A percentile compares a stretch with the other conserved stretches of the same genome.
These are phyloP conservation scores for Trachelus iudaicus DNA, from an alignment of 2,888 invertebrate species.

Conservation along the genomic window DNA sequence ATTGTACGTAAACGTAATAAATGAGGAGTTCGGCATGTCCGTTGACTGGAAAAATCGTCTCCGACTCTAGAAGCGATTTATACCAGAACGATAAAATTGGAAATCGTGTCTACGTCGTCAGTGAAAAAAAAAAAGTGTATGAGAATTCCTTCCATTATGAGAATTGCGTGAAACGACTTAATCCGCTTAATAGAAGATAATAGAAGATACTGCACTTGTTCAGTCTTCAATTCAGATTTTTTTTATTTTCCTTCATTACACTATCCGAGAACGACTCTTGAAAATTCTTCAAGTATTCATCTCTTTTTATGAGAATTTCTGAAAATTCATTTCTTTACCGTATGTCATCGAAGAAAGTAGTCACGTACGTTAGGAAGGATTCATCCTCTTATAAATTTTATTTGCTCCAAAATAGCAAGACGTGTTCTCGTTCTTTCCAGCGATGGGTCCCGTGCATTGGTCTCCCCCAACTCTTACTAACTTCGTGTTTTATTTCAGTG, in stretches of 20 bases:
- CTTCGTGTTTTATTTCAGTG: constrained; percentile 17
- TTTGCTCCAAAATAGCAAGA: background rate
- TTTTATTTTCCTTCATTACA: background rate
- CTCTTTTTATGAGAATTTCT: background rate
- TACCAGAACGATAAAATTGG: background rate
- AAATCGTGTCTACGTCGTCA: background rate
- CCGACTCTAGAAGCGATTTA: background rate
- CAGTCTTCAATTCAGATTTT: background rate
- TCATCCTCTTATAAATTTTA: background rate
- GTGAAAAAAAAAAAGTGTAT: background rate
- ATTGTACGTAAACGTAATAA: too few relatives aligned
- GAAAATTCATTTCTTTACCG: background rate
- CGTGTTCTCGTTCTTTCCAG: background rate
- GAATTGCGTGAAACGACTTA: background rate
- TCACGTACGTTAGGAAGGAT: background rate
- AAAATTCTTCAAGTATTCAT: background rate
- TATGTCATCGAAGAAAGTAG: background rate
- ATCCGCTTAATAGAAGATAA: background rate
- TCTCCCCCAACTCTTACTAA: background rate
- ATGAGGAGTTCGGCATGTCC: too few relatives aligned
- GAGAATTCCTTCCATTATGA: background rate
- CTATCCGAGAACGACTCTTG: background rate
- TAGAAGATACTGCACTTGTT: background rate
- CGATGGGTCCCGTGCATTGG: background rate
- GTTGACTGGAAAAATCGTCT: background rate